Conservation (phyloP, 2,113 vertebrate species). For the Saimiri boliviensis region DNA sequence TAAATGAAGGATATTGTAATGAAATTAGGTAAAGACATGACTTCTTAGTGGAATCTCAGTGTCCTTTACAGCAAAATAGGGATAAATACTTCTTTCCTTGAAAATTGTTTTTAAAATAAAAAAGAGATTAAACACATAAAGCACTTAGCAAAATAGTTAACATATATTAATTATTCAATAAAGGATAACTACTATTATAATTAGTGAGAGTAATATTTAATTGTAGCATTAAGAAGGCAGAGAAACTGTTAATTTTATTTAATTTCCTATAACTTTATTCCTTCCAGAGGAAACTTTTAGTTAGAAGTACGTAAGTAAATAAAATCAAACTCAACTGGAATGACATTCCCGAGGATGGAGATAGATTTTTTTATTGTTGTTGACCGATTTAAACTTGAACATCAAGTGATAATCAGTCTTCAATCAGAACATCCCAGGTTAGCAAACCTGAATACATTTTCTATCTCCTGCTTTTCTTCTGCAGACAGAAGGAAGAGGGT, state of each 20-base stretch:
- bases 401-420: neutral
- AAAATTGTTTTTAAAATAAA: neutral
- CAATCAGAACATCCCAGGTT: neutral
- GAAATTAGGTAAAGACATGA: neutral
- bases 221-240: neutral
- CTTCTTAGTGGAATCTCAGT: neutral
- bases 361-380: neutral
- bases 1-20: neutral
- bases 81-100: neutral
- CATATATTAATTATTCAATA: neutral
- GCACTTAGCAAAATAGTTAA: neutral
- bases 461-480: neutral
- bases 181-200: neutral
- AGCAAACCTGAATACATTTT: neutral
- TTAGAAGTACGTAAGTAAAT: neutral
- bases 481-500: neutral
- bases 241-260: neutral
- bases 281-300: slow-evolving; percentile 1
- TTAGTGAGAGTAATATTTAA: neutral
- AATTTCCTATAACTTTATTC: neutral
- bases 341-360: neutral
- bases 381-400: neutral
- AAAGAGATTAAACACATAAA: neutral
- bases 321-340: neutral
- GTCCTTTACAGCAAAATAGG: neutral